A percentile compares a stretch with the other conserved stretches of the same genome.
Evolutionary conservation across 2,113 vertebrate genomes (phyloP).

Genomic region (Lasiurus borealis): DNA sequence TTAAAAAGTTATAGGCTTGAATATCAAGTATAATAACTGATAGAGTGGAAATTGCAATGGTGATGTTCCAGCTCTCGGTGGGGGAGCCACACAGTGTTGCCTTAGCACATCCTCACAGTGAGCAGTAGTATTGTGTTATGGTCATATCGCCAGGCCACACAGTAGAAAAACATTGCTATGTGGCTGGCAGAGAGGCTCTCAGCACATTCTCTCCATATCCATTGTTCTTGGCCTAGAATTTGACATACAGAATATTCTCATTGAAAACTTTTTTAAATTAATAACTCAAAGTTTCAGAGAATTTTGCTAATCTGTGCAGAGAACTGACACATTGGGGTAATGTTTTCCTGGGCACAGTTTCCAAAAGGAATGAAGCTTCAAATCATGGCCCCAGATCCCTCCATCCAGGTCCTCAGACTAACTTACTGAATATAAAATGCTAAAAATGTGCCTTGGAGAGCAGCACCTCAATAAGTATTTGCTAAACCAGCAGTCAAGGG

Average conservation of each 20-base stretch:
- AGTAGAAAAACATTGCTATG: not conserved
- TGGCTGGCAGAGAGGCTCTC: not conserved
- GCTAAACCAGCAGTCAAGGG: not conserved
- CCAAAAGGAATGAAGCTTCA: not conserved
- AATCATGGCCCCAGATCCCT: not conserved
- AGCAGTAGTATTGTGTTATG: too few species aligned
- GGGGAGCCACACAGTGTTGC: not conserved
- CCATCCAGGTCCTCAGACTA: not conserved
- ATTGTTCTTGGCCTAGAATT: not conserved
- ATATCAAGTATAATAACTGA: not conserved
- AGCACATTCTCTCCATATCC: not conserved
- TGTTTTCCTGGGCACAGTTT: not conserved
- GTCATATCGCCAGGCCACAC: not conserved
- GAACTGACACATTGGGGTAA: not conserved
- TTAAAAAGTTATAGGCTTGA: not conserved
- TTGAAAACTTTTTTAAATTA: not conserved
- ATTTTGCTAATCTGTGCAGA: not conserved
- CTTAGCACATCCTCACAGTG: not conserved
- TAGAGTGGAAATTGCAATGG: not conserved
- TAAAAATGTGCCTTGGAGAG: not conserved
- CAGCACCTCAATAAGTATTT: not conserved
- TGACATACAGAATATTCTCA: not conserved
- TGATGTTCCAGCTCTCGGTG: not conserved
- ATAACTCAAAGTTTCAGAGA: slow-evolving; percentile 1
- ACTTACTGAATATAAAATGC: not conserved